phyloP scores from a whole-genome alignment of 2,888 invertebrate species.

The Pandemis heparana region DNA sequence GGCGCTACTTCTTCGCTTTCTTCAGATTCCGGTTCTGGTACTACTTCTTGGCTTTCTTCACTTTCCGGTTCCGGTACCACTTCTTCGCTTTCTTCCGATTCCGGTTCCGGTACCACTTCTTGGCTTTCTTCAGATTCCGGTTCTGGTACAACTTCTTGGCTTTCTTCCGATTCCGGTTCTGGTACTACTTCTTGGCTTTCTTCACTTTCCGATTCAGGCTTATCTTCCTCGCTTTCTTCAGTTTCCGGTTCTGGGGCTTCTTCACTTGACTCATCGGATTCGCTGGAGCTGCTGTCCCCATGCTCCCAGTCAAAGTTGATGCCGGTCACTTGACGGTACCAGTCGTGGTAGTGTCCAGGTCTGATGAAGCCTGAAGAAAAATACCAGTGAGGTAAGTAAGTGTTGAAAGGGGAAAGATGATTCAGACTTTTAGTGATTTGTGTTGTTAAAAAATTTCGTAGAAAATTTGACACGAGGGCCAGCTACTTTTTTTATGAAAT shows the following conservation, averaged over 20 bases:
- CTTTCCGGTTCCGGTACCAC: not conserved
- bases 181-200: not conserved
- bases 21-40: not conserved
- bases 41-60: not conserved
- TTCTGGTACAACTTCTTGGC: not conserved
- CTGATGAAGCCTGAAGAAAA: slow-evolving; percentile 62
- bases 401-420: too few relatives aligned
- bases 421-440: too few relatives aligned
- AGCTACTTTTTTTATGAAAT: too few relatives aligned
- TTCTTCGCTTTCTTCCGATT: not conserved
- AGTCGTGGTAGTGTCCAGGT: slow-evolving; percentile 65
- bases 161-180: not conserved
- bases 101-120: not conserved
- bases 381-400: not conserved
- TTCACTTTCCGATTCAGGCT: not conserved
- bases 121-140: not conserved
- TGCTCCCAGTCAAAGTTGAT: slow-evolving; percentile 60
- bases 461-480: too few relatives aligned
- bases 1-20: not conserved
- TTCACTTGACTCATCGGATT: slow-evolving; percentile 13
- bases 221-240: not conserved
- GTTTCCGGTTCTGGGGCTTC: slow-evolving; percentile 2
- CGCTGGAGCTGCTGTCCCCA: slow-evolving; percentile 20
- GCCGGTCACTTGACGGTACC: slow-evolving; percentile 58
- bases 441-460: too few relatives aligned